Percentiles rank a stretch among this genome's conserved stretches.
Evolutionary conservation across 2,888 invertebrate species (phyloP).

Genomic region (Parasteatoda lunata): DNA sequence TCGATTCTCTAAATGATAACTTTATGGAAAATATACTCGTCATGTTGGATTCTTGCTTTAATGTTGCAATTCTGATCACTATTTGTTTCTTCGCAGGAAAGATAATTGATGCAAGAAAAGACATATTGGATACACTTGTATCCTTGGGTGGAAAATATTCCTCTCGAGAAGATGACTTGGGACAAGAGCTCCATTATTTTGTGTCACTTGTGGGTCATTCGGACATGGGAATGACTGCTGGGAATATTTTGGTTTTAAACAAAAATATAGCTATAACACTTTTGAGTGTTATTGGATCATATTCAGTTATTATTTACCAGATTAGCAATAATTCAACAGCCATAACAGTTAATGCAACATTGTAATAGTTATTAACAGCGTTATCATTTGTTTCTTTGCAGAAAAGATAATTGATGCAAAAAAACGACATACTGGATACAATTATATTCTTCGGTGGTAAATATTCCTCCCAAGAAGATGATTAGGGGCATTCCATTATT

Average conservation of each 20-base stretch:
- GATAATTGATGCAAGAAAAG: neutral
- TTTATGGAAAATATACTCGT: neutral
- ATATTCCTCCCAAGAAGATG: neutral
- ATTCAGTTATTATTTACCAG: constrained; percentile 46
- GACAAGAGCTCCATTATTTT: constrained; percentile 44
- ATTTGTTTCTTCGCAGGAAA: neutral
- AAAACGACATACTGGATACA: neutral
- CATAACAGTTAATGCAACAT: neutral
- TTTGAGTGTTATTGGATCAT: constrained; percentile 32
- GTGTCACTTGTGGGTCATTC: constrained; percentile 42
- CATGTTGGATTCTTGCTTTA: neutral
- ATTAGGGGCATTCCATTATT: constrained; percentile 1
- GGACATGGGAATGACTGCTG: constrained; percentile 30
- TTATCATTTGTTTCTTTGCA: neutral
- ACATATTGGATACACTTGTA: neutral
- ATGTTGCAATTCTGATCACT: neutral
- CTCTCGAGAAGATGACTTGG: neutral
- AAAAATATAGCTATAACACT: constrained; percentile 26
- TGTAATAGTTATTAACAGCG: neutral
- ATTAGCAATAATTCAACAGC: neutral
- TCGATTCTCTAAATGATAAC: neutral
- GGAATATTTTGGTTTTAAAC: constrained; percentile 42
- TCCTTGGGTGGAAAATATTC: neutral
- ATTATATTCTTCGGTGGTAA: neutral
- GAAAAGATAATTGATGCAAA: neutral